Base-by-base conservation (phyloP, 2,113 vertebrate genomes). In the Pelusios castaneus region DNA sequence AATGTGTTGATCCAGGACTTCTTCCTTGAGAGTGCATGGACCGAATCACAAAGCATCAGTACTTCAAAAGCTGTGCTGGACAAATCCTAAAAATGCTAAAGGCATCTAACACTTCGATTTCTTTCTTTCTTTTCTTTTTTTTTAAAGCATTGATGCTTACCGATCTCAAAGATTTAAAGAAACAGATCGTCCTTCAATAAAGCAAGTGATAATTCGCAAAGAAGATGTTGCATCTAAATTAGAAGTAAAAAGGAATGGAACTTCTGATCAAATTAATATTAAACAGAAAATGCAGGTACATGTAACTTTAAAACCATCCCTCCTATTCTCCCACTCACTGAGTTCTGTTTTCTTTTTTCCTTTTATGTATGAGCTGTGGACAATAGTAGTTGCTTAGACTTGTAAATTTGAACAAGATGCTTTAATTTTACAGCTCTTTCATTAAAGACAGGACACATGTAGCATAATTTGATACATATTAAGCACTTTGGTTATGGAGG, bases 201-300 rank as follows among this genome's bases (percentile, higher is more conserved):
- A 99, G 86, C 99, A 99, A 97, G 97, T 99, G 84, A 99, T 99
- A 16, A 98, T 99, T 81, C 98, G 99, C 55, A 99, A 98, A 94
- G 99, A 99, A 95, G 99, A 99, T 27, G 96, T 99, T 78, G 60
- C 98, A 85, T 97, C 98, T 58, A 98, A 97, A 89, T 87, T 97
- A 12, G 98, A 99, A 63, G 98, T 97, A n/a, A 97, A 95, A 75
- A 96, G 85, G 89, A 98, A 97, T 84, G 96, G 87, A n/a, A 95
- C 95, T 80, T 81, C 98, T 83, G 86, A 97, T 92, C 97, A 98
- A 89, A 96, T 98, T 91, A 98, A 97, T 85, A 93, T 99, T 91
- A 99, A 99, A 97, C 99, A 99, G 96, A 99, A 98, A 97, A 99
- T 99, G 92, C 99, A 99, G 99, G 99, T 99, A 92, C 78, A 56